These are phyloP conservation scores for Pissodes strobi DNA, from an alignment of 1,140 invertebrate species.

Conservation along the genomic window DNA sequence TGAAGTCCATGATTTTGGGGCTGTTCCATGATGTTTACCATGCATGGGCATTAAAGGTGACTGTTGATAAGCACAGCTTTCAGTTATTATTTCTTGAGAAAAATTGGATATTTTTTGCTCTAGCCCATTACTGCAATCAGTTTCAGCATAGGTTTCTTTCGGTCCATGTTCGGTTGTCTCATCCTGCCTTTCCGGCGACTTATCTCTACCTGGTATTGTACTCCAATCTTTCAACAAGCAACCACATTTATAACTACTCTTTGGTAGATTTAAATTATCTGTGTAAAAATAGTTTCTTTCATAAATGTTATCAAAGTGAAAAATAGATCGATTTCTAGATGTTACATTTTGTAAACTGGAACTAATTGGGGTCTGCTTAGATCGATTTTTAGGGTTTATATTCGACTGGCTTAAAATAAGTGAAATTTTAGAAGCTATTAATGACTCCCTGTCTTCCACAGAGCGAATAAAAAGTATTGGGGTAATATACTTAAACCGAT, in stretches of 20 bases:
- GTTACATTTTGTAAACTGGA: conserved; percentile 13
- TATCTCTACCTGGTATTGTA: conserved; percentile 47
- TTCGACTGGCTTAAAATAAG: conserved; percentile 36
- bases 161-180: not conserved
- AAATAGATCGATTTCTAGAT: conserved; percentile 16
- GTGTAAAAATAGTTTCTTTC: conserved; percentile 35
- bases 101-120: too few species aligned
- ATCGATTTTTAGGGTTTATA: not conserved
- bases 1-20: not conserved
- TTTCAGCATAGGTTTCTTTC: too few species aligned
- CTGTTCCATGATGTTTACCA: too few species aligned
- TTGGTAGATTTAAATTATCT: conserved; percentile 32
- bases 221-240: conserved; percentile 50
- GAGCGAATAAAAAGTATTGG: conserved; percentile 44
- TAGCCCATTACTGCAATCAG: too few species aligned
- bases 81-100: too few species aligned
- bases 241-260: conserved; percentile 34
- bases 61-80: too few species aligned
- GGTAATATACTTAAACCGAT: conserved; percentile 47
- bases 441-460: conserved; percentile 41
- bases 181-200: conserved; percentile 28
- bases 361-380: not conserved
- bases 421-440: conserved; percentile 46
- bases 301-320: conserved; percentile 21
- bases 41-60: too few species aligned